These are phyloP conservation scores for Chloropsis cyanopogon DNA, from an alignment of 2,113 vertebrate genomes.

Conservation along the genomic window DNA sequence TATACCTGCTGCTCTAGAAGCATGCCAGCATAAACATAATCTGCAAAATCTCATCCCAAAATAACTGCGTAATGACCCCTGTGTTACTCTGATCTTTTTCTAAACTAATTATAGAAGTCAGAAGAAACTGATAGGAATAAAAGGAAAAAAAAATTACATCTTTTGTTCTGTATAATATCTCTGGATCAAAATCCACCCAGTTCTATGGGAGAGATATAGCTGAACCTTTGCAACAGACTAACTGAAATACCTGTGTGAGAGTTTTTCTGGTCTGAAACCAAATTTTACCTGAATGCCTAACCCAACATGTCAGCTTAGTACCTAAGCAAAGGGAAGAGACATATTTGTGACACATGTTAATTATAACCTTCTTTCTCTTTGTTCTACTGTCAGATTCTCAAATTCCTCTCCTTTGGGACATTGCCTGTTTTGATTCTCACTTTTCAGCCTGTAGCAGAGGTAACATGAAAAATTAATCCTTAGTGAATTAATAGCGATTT, in stretches of 20 bases:
- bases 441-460: not conserved
- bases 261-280: not conserved
- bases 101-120: not conserved
- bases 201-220: not conserved
- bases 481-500: not conserved
- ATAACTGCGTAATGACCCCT: not conserved
- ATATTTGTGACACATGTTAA: not conserved
- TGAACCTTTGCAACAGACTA: not conserved
- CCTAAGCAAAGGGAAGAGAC: not conserved
- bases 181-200: not conserved
- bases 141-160: not conserved
- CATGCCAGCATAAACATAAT: not conserved
- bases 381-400: not conserved
- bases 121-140: not conserved
- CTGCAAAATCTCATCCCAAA: not conserved
- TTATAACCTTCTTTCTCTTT: not conserved
- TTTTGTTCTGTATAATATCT: not conserved
- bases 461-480: not conserved
- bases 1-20: not conserved
- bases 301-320: not conserved
- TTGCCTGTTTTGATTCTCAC: not conserved
- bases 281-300: not conserved
- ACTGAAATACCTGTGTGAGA: not conserved
- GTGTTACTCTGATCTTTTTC: not conserved
- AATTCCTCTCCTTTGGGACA: not conserved